Percentiles rank a stretch among this genome's conserved stretches.
Evolutionary conservation across 2,888 invertebrate genomes (phyloP).

Genomic region (Pheosia tremula): DNA sequence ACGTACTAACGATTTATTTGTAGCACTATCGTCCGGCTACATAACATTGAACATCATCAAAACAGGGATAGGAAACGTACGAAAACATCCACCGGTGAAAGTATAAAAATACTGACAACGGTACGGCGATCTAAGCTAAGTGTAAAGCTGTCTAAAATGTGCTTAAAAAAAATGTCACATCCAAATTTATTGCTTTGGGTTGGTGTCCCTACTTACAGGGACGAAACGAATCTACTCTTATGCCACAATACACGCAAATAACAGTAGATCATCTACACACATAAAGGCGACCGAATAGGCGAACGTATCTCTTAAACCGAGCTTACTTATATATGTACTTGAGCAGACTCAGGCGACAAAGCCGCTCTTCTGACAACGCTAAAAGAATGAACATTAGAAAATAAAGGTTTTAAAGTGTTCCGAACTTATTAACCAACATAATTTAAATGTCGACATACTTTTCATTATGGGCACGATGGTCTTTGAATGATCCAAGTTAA

Average conservation of each 20-base stretch:
- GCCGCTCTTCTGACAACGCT: too few relatives aligned
- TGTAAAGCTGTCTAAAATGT: conserved; percentile 62
- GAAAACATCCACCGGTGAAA: conserved; percentile 41
- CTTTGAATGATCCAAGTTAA: too few relatives aligned
- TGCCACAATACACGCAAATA: conserved; percentile 7
- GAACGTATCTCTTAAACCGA: background rate
- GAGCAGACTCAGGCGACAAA: too few relatives aligned
- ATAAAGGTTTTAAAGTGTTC: too few relatives aligned
- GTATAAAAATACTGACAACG: conserved; percentile 37
- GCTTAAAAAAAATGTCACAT: conserved; percentile 70
- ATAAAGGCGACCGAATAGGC: too few relatives aligned
- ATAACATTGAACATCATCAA: conserved; percentile 48
- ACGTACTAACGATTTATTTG: conserved; percentile 66
- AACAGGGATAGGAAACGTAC: conserved; percentile 33
- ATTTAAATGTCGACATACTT: too few relatives aligned
- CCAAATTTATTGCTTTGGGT: conserved; percentile 79
- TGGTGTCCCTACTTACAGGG: conserved; percentile 57
- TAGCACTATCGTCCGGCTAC: conserved; percentile 66
- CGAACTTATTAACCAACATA: too few relatives aligned
- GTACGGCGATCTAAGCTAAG: conserved; percentile 45
- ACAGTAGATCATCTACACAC: background rate
- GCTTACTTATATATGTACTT: too few relatives aligned
- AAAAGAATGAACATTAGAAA: too few relatives aligned
- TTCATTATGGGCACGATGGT: too few relatives aligned
- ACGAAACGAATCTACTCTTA: conserved; percentile 48